Base-by-base conservation (phyloP, 2,888 invertebrate genomes). In the Idaea biselata region DNA sequence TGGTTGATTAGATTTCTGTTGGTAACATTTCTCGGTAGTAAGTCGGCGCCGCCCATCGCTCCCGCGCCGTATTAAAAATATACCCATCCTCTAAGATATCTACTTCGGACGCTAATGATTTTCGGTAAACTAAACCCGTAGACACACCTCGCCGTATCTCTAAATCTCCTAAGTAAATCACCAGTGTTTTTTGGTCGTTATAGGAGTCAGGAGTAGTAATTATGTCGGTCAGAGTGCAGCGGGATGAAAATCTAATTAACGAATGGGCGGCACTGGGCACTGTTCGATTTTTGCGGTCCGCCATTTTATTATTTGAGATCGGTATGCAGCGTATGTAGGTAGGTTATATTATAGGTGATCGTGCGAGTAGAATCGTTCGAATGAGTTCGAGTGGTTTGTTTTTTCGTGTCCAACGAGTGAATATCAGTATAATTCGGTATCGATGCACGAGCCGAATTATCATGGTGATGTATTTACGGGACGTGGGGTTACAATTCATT, bases 1-100 rank as follows among this genome's bases (percentile, higher is more conserved):
- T 86, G 86, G 76, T 90, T 91, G 92, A 92, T 92, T 92, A 91
- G 92, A 91, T 92, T 91, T 91, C 89, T 89, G 91, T 91, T 89
- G 88, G 91, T 89, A 90, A 89, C 89, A 88, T 90, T 92, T 92
- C 92, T 92, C 91, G 91, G 92, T 92, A 92, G 92, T 92, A 87
- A 82, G 71, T 68, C 82, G 86, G 87, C 84, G 84, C 87, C 91
- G 91, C 91, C 92, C 91, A 88, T 87, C 89, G 91, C 91, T 91
- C 89, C 91, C 87, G 89, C 85, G 83, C 86, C 82, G 84, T 84
- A 90, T 91, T 91, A 90, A 89, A 89, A 91, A 89, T 87, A 89
- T 87, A 89, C 90, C 87, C 89, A 83, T 86, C 87, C 86, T 84
- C 85, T 83, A 80, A 84, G 83, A 86, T 87, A 88, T 89, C 86